phyloP scores from a whole-genome alignment of 2,888 invertebrate species.

The Griposia aprilina region DNA sequence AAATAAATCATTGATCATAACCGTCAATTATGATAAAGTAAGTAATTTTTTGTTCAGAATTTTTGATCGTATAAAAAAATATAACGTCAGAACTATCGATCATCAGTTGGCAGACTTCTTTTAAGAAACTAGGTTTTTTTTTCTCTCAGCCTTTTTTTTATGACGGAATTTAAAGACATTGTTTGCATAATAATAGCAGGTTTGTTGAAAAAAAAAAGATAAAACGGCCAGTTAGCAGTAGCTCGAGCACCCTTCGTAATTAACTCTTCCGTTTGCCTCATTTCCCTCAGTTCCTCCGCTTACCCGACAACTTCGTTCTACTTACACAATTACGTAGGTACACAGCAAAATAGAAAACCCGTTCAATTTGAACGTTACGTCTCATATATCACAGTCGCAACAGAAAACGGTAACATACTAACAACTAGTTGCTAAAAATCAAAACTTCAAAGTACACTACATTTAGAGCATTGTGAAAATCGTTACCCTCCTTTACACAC shows the following conservation, averaged over 20 bases:
- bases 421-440: constrained; percentile 38
- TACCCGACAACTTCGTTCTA: constrained; percentile 39
- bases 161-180: background rate
- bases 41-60: constrained; percentile 26
- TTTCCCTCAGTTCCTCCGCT: constrained; percentile 43
- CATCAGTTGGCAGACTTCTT: background rate
- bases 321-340: constrained; percentile 42
- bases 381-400: constrained; percentile 50
- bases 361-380: constrained; percentile 45
- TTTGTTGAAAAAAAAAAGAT: constrained; percentile 23
- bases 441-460: constrained; percentile 34
- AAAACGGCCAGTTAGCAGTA: constrained; percentile 19
- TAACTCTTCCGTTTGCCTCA: constrained; percentile 49
- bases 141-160: background rate
- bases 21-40: constrained; percentile 29
- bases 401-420: constrained; percentile 33
- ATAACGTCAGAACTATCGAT: constrained; percentile 25
- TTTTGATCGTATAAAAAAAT: constrained; percentile 31
- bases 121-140: background rate
- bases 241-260: constrained; percentile 35
- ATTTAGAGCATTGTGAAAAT: constrained; percentile 62
- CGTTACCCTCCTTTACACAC: constrained; percentile 54
- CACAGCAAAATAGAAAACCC: constrained; percentile 44
- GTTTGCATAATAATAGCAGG: constrained; percentile 1
- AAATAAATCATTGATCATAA: constrained; percentile 42